phyloP scores from a whole-genome alignment of 2,888 invertebrate genomes.

The Xestia xanthographa region DNA sequence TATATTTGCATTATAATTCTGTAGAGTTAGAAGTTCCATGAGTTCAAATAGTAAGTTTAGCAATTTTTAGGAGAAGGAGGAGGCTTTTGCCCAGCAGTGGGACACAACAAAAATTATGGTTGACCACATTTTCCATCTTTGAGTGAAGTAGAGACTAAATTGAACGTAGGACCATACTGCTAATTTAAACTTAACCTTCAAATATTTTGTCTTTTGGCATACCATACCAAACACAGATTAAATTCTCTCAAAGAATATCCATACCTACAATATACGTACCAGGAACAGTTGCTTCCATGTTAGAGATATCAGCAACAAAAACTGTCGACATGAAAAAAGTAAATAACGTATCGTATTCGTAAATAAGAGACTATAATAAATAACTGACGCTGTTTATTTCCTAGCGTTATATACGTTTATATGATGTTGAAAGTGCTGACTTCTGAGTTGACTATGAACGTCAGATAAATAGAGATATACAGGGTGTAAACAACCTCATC shows the following conservation, averaged over 20 bases:
- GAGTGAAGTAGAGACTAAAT: background rate
- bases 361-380: constrained; percentile 26
- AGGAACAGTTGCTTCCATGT: background rate
- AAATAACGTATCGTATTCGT: constrained; percentile 20
- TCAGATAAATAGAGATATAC: constrained; percentile 6
- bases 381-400: constrained; percentile 10
- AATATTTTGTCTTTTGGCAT: background rate
- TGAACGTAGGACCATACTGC: background rate
- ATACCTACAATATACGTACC: background rate
- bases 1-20: background rate
- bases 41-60: background rate
- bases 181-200: background rate
- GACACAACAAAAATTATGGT: background rate
- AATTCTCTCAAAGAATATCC: background rate
- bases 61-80: background rate
- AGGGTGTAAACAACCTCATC: too few relatives aligned
- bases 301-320: background rate
- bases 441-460: constrained; percentile 8
- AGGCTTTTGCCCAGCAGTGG: too few relatives aligned
- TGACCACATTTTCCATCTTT: background rate
- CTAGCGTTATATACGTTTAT: background rate
- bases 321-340: background rate
- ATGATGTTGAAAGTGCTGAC: background rate
- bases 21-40: background rate
- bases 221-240: background rate